Evolutionary conservation across 2,888 invertebrate species (phyloP).

Genomic region (Dynastes maya): DNA sequence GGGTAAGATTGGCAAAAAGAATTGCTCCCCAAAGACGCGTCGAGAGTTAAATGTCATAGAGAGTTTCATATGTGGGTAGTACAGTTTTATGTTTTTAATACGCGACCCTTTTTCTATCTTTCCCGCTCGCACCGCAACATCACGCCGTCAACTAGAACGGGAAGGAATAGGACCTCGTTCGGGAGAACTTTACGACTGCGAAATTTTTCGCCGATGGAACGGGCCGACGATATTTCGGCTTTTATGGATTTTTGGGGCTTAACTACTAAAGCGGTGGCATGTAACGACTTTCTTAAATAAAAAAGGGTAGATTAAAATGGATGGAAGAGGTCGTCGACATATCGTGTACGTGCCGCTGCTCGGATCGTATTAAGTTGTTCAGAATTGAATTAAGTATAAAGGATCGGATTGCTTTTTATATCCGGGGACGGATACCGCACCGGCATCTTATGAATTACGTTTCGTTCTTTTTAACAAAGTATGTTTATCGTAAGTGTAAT

Average conservation of each 20-base stretch:
- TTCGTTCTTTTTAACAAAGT: too few species aligned
- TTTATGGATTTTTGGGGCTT: constrained; percentile 64
- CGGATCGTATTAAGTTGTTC: constrained; percentile 9
- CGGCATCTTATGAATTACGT: too few species aligned
- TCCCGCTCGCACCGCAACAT: constrained; percentile 18
- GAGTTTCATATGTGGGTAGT: constrained; percentile 63
- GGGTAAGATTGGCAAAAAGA: constrained; percentile 68
- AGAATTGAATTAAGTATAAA: constrained; percentile 6
- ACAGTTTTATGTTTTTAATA: constrained; percentile 52
- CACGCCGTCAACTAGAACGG: background rate
- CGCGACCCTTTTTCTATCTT: constrained; percentile 35
- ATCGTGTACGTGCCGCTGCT: constrained; percentile 4
- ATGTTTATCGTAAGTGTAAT: too few species aligned
- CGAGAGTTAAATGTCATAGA: constrained; percentile 68
- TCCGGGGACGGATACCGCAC: background rate
- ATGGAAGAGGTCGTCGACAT: constrained; percentile 29
- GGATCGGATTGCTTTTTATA: background rate
- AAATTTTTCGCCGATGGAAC: constrained; percentile 48
- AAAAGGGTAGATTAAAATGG: constrained; percentile 46
- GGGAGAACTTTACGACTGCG: constrained; percentile 43
- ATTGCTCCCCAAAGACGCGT: constrained; percentile 68
- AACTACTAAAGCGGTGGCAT: constrained; percentile 65
- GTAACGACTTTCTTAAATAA: constrained; percentile 55
- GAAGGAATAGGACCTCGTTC: constrained; percentile 24
- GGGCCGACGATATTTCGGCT: constrained; percentile 62